Evolutionary conservation across 2,888 invertebrate species (phyloP).

Genomic region (Aphidoletes aphidimyza): DNA sequence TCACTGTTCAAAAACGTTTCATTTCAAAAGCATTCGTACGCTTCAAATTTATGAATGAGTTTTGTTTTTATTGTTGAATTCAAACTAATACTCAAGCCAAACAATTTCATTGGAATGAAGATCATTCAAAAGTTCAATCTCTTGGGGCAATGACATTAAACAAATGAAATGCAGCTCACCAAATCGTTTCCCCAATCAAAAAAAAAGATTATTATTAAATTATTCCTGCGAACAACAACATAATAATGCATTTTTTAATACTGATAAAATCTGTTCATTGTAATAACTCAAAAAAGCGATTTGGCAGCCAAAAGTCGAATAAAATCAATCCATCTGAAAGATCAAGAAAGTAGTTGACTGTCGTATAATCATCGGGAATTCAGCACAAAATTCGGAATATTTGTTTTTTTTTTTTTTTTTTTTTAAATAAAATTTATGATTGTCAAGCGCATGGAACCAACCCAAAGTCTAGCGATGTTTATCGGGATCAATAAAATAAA

Average conservation of each 20-base stretch:
- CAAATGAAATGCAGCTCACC: neutral
- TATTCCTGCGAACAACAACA: neutral
- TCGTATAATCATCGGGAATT: neutral
- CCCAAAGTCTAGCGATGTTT: constrained; percentile 23
- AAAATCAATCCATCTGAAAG: neutral
- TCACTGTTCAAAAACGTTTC: neutral
- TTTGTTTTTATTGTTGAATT: neutral
- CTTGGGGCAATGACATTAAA: constrained; percentile 6
- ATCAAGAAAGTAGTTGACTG: neutral
- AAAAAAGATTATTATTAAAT: neutral
- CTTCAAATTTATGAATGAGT: neutral
- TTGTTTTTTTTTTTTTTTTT: too few relatives aligned
- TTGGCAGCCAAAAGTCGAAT: neutral
- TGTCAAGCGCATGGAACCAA: constrained; percentile 11
- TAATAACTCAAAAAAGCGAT: constrained; percentile 7
- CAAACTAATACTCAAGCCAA: neutral
- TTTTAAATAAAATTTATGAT: neutral
- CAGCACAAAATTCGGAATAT: neutral
- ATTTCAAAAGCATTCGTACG: neutral
- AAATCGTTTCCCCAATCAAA: neutral
- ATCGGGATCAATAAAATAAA: constrained; percentile 49
- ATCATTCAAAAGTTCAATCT: constrained; percentile 10
- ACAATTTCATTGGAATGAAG: neutral
- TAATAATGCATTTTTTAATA: neutral
- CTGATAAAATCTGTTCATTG: constrained; percentile 23